These are phyloP conservation scores for Lutraria rhynchaena DNA, from an alignment of 1,140 invertebrate genomes.

Conservation along the genomic window DNA sequence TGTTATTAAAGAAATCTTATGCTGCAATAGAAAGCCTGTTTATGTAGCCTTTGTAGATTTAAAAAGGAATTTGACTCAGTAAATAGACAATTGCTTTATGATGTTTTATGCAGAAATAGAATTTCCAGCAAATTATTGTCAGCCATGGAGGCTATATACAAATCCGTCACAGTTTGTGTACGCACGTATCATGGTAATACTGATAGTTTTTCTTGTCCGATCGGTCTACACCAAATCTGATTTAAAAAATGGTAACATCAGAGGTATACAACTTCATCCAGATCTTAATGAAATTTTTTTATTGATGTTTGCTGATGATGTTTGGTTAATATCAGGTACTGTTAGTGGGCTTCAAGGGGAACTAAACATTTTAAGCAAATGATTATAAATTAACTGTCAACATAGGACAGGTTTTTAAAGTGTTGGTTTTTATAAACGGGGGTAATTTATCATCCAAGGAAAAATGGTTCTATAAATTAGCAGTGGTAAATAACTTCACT, in stretches of 20 bases:
- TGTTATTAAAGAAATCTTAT: slow-evolving; percentile 48
- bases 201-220: slow-evolving; percentile 22
- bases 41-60: slow-evolving; percentile 51
- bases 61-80: slow-evolving; percentile 48
- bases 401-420: slow-evolving; percentile 4
- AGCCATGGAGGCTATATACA: slow-evolving; percentile 37
- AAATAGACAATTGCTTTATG: slow-evolving; percentile 7
- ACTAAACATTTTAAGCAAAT: slow-evolving; percentile 12
- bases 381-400: slow-evolving; percentile 17
- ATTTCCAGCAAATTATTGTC: slow-evolving; percentile 21
- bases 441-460: background rate
- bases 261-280: background rate
- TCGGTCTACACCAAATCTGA: slow-evolving; percentile 1
- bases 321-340: slow-evolving; percentile 21
- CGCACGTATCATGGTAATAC: background rate
- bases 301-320: slow-evolving; percentile 47
- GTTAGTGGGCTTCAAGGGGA: slow-evolving; percentile 14
- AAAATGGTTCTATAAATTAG: slow-evolving; percentile 7
- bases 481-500: slow-evolving; percentile 20
- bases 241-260: slow-evolving; percentile 48
- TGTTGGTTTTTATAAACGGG: slow-evolving; percentile 17
- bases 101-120: slow-evolving; percentile 6
- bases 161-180: slow-evolving; percentile 18
- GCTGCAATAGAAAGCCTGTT: background rate
- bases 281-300: too few relatives aligned